phyloP scores from a whole-genome alignment of 1,140 invertebrate species.

The Eumaeus atala region DNA sequence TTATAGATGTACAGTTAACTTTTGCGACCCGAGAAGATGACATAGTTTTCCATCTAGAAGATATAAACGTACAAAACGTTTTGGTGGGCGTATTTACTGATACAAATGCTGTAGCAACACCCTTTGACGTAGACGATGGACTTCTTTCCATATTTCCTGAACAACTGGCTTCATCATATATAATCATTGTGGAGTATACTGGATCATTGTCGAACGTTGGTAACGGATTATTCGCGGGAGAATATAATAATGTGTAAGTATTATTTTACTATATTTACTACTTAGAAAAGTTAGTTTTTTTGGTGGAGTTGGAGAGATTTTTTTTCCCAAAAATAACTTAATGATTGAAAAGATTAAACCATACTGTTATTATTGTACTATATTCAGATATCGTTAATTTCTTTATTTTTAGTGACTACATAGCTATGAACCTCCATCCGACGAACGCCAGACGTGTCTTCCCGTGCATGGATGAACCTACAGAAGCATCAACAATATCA shows the following conservation, averaged over 20 bases:
- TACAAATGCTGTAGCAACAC: conserved; percentile 23
- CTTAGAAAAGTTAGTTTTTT: too few species aligned
- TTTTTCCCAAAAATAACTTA: too few species aligned
- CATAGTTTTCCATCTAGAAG: conserved; percentile 36
- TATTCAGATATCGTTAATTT: too few species aligned
- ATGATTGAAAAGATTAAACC: conserved; percentile 11
- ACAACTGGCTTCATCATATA: conserved; percentile 24
- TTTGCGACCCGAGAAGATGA: conserved; percentile 29
- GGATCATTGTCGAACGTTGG: conserved; percentile 49
- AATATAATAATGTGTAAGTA: conserved; percentile 36
- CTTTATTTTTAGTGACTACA: conserved; percentile 75
- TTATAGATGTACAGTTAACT: conserved; percentile 39
- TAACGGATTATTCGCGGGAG: conserved; percentile 33
- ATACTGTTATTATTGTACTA: conserved; percentile 1
- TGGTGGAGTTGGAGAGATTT: too few species aligned
- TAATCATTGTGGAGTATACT: conserved; percentile 52
- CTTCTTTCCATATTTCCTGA: conserved; percentile 34
- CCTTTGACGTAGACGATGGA: conserved; percentile 26
- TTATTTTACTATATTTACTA: too few species aligned
- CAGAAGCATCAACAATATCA: conserved; percentile 30
- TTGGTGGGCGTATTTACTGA: conserved; percentile 35
- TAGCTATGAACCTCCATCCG: conserved; percentile 88
- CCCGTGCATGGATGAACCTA: conserved; percentile 93
- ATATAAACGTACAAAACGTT: conserved; percentile 32
- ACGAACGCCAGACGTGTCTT: conserved; percentile 89